Evolutionary conservation across 2,113 vertebrate species (phyloP).

Genomic region (Argyrosomus japonicus): DNA sequence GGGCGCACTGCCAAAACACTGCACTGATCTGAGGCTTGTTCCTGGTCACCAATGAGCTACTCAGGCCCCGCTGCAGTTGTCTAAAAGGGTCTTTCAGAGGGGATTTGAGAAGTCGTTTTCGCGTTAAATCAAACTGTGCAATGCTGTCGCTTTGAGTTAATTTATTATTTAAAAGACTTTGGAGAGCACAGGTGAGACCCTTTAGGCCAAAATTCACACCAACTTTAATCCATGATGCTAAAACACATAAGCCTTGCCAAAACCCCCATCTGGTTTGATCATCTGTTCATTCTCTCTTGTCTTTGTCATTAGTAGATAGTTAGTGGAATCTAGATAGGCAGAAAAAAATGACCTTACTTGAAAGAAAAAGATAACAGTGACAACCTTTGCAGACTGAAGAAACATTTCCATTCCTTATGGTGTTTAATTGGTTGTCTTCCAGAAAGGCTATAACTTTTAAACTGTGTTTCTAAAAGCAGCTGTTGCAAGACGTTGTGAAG

Average conservation of each 20-base stretch:
- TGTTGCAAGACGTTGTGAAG: conserved; percentile 45
- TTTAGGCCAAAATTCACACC: conserved; percentile 50
- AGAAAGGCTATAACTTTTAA: conserved; percentile 46
- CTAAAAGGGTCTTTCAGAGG: conserved; percentile 75
- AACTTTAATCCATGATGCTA: conserved; percentile 40
- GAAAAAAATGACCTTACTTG: not conserved
- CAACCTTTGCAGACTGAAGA: not conserved
- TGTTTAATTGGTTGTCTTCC: conserved; percentile 22
- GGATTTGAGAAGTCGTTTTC: conserved; percentile 59
- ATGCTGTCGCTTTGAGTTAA: conserved; percentile 39
- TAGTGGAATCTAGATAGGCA: not conserved
- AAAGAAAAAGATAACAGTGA: conserved; percentile 9
- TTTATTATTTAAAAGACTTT: conserved; percentile 39
- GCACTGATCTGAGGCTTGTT: conserved; percentile 61
- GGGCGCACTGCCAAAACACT: conserved; percentile 70
- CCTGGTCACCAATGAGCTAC: conserved; percentile 61
- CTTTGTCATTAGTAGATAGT: not conserved
- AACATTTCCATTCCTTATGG: not conserved
- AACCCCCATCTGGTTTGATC: conserved; percentile 16
- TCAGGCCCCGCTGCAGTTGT: conserved; percentile 62
- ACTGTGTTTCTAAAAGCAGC: conserved; percentile 56
- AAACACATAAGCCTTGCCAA: conserved; percentile 35
- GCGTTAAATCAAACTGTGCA: conserved; percentile 59
- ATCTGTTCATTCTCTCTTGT: conserved; percentile 2
- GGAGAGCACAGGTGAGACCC: conserved; percentile 67